Percentiles rank a stretch among this genome's conserved stretches.
phyloP scores from a whole-genome alignment of 2,888 invertebrate genomes.

The Parnassius glacialis region DNA sequence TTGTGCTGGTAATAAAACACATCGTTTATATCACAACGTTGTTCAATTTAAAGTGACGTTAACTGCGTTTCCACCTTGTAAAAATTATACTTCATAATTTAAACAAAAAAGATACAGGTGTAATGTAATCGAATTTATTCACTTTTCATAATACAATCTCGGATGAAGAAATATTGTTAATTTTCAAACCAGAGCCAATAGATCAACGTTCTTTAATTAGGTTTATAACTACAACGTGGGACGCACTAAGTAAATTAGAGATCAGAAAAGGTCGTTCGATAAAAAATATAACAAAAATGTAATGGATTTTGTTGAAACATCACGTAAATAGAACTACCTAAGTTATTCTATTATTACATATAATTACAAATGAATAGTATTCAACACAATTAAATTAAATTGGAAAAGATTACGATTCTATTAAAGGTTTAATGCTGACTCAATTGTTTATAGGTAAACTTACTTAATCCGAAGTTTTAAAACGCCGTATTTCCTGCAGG shows the following conservation, averaged over 20 bases:
- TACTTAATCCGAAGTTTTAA: slow-evolving; percentile 28
- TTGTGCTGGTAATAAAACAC: too few relatives aligned
- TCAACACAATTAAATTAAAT: background rate
- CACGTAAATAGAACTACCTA: background rate
- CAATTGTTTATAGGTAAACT: background rate
- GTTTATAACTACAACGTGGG: slow-evolving; percentile 17
- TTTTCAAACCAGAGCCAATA: background rate
- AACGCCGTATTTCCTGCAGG: slow-evolving; percentile 33
- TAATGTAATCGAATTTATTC: too few relatives aligned
- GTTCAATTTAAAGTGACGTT: too few relatives aligned
- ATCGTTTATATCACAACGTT: too few relatives aligned
- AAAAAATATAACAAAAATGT: slow-evolving; percentile 5
- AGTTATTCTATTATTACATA: background rate
- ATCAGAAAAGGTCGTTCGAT: slow-evolving; percentile 11
- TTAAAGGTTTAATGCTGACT: too few relatives aligned
- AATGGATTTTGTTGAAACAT: background rate
- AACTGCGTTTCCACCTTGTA: too few relatives aligned
- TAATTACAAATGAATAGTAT: background rate
- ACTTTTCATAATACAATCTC: too few relatives aligned
- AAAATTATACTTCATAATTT: too few relatives aligned
- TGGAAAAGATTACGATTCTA: too few relatives aligned
- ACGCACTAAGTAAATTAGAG: slow-evolving; percentile 2
- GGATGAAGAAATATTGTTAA: too few relatives aligned
- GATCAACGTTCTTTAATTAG: slow-evolving; percentile 13
- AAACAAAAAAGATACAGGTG: too few relatives aligned